phyloP scores from a whole-genome alignment of 2,797 vertebrate species.

The Adrianichthys oophorus region DNA sequence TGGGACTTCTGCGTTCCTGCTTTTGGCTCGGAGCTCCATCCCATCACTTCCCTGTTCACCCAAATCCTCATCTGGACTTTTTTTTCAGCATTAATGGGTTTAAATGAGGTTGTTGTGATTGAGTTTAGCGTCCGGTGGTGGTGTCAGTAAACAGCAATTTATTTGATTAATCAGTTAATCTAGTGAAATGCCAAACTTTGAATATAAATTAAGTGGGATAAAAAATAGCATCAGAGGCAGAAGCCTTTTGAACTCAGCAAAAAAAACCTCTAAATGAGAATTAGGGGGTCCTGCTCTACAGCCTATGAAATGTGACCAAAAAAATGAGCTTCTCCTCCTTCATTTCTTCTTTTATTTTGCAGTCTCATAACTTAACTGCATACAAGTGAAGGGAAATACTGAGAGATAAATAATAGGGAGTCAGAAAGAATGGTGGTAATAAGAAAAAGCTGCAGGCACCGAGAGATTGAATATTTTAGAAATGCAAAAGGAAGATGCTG shows the following conservation, averaged over 20 bases:
- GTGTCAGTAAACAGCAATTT: slow-evolving; percentile 64
- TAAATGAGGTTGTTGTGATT: slow-evolving; percentile 49
- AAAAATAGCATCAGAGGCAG: slow-evolving; percentile 20
- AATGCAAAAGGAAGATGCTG: neutral
- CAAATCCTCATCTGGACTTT: slow-evolving; percentile 29
- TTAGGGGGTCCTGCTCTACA: neutral
- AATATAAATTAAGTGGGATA: slow-evolving; percentile 51
- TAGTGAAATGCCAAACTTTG: slow-evolving; percentile 63
- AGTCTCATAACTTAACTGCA: slow-evolving; percentile 17
- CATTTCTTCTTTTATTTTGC: slow-evolving; percentile 30
- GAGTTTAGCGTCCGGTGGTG: slow-evolving; percentile 54
- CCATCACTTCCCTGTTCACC: slow-evolving; percentile 30
- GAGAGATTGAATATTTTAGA: slow-evolving; percentile 16
- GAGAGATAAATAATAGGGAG: slow-evolving; percentile 7
- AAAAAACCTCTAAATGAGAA: slow-evolving; percentile 5
- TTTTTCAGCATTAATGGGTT: slow-evolving; percentile 47
- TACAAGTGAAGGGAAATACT: slow-evolving; percentile 10
- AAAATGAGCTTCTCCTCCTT: slow-evolving; percentile 9
- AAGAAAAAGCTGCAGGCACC: slow-evolving; percentile 16
- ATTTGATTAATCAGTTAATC: slow-evolving; percentile 63
- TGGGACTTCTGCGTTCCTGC: slow-evolving; percentile 41
- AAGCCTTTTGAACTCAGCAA: slow-evolving; percentile 23
- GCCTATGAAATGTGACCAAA: slow-evolving; percentile 8
- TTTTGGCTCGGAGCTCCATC: slow-evolving; percentile 9
- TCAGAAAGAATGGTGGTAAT: slow-evolving; percentile 10